Base-by-base conservation (phyloP, 2,113 vertebrate genomes). In the Calyptommatus sinebrachiatus region DNA sequence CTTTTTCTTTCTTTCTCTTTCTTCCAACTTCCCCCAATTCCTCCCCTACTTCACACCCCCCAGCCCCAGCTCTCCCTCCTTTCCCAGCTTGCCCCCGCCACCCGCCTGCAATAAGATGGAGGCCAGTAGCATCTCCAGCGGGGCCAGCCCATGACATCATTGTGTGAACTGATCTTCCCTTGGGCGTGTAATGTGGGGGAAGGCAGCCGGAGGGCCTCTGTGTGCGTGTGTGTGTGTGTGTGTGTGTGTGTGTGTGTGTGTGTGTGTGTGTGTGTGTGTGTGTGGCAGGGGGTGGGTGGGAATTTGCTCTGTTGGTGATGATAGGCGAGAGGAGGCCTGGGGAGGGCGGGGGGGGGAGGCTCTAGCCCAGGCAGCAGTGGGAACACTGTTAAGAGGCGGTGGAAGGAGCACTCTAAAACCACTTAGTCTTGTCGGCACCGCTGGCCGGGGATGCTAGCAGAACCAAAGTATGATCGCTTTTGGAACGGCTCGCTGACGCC, bases 381-480 rank as follows among this genome's bases (percentile, higher is more conserved):
- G 16, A 82, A 84, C 50, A 50, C 9, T 14, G 14, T 50, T 14
- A 41, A 68, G 71, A 68, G 67, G 76, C 82, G 73, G 75, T 81
- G n/a, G n/a, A n/a, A 76, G 78, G 88, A 92, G 89, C 88, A 82
- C 88, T 89, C 91, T 90, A 91, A 89, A 94, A 85, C 65, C 88
- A 81, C 83, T 88, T 83, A 83, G 82, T 78, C 75, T 41, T 41
- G 35, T 41, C 79, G 76, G 72, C 87, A 50, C 57, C 76, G 73
- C 71, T 50, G 63, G 82, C 73, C 90, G 95, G 96, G 96, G 91
- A 97, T 96, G 96, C 95, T 96, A 90, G 94, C 95, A 92, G 96
- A 96, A 94, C 95, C 96, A 89, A 97, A 96, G 95, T 97, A 97
- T 96, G 96, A 91, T 90, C 96, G 96, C 90, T 96, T 97, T 92